Base-by-base conservation (phyloP, 2,888 invertebrate species). In the Campoletis raptor region DNA sequence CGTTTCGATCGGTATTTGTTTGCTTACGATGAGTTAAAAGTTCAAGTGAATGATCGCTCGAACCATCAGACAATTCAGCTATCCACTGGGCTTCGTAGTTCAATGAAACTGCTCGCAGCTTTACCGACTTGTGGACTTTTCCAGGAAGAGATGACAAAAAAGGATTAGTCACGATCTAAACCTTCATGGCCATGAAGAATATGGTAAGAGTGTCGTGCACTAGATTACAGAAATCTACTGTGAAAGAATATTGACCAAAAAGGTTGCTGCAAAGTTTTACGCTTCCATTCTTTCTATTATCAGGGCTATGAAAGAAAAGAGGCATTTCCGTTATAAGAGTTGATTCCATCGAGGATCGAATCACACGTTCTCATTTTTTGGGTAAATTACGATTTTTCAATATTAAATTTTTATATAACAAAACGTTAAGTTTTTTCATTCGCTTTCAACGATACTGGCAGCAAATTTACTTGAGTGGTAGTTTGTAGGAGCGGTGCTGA, bases 61-160 rank as follows among this genome's bases (percentile, higher is more conserved):
- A 42, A 30, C 37, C 54, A 74, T 79, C 40, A 21, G 48, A 36
- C 37, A 48, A 15, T 42, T 10, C 37, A 8, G 15, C 10, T 74
- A 76, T 52, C 73, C 66, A 10, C 24, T 36, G 61, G 54, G 77
- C 30, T 40, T 77, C 12, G 42, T 12, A 24, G 24, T 66, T 21
- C 5, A 73, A 64, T 18, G 52, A 48, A 64, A 67, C 24, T n/a
- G 70, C 30, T 85, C 70, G 81, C 85, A 30, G 79, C 79, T 45
- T 85, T 85, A 85, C 79, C 85, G 85, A 85, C 85, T 69, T 10
- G 69, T 40, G 64, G 30, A 52, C 10, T 69, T 40, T 15, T 30
- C 18, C 5, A 21, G 57, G 42, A 57, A 40, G 66, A 61, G 30
- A 48, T 21, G n/a, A 45, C 12, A 42, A 30, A 66, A 52, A 54